Conservation (phyloP, 2,113 vertebrate genomes). For the Calypte anna region DNA sequence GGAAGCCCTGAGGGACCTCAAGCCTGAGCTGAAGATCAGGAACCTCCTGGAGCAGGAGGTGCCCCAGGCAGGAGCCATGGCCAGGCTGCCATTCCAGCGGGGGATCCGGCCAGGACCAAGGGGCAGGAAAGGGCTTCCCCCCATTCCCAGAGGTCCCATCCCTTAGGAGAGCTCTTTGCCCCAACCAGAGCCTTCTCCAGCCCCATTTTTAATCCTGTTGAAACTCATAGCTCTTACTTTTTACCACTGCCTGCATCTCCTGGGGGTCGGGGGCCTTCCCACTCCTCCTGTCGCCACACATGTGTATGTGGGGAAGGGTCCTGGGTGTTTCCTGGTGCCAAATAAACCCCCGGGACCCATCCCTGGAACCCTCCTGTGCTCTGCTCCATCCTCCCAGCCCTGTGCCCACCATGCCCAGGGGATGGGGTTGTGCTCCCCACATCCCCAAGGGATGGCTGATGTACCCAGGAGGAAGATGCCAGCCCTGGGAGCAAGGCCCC, state of each 20-base stretch:
- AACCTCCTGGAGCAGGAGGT: neutral
- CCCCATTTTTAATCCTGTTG: accelerated
- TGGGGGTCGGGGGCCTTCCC: accelerated
- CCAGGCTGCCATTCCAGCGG: neutral
- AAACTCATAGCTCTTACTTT: too few species aligned
- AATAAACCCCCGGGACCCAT: neutral
- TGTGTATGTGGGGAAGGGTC: accelerated
- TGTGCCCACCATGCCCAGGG: accelerated
- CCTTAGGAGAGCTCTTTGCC: neutral
- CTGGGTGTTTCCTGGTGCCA: neutral
- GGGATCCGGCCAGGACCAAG: accelerated
- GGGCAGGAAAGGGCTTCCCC: neutral
- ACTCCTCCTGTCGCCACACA: accelerated
- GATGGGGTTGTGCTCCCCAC: accelerated
- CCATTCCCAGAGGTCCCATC: neutral
- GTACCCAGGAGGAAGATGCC: accelerated
- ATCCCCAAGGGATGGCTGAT: accelerated
- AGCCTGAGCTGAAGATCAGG: neutral
- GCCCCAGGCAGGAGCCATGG: neutral
- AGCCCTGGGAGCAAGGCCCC: accelerated
- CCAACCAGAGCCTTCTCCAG: accelerated
- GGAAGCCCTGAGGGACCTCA: neutral
- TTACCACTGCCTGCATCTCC: neutral
- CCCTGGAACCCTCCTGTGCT: too few species aligned
- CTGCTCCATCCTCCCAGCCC: too few species aligned